These are phyloP conservation scores for Brachionus rotundiformis DNA, from an alignment of 1,140 invertebrate genomes.

Conservation along the genomic window DNA sequence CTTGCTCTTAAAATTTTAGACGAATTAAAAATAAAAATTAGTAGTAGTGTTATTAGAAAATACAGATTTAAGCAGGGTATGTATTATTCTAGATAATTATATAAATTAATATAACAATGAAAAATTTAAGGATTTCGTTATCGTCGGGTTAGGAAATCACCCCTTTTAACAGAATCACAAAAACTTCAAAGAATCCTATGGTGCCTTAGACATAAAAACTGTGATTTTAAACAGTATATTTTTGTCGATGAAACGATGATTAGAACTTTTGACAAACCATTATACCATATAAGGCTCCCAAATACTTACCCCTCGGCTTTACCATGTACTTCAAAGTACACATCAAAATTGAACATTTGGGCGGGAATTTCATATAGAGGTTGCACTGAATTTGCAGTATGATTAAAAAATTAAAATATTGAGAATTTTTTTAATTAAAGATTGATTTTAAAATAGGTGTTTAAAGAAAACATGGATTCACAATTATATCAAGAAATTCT, in stretches of 20 bases:
- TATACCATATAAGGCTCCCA: background rate
- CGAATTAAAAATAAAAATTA: background rate
- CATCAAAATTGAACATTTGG: background rate
- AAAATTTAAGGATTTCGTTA: background rate
- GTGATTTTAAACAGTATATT: background rate
- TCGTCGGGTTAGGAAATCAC: background rate
- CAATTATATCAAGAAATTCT: too few relatives aligned
- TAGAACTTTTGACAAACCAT: background rate
- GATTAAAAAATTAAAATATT: background rate
- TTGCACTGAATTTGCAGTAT: background rate
- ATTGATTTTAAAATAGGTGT: background rate
- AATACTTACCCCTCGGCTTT: background rate
- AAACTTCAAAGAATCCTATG: background rate
- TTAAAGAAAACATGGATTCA: conserved; percentile 1
- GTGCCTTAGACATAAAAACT: background rate
- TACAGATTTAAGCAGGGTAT: background rate
- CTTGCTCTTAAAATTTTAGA: too few relatives aligned
- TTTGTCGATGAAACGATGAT: background rate
- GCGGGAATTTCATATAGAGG: background rate
- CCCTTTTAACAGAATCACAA: background rate
- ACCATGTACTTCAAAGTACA: background rate
- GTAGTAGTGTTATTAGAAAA: background rate
- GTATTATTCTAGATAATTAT: background rate
- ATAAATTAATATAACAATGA: background rate
- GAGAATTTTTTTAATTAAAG: background rate